Evolutionary conservation across 2,797 vertebrate species (phyloP), one percentile per base, ranked within the genome.

Genomic region (Gila robusta): DNA sequence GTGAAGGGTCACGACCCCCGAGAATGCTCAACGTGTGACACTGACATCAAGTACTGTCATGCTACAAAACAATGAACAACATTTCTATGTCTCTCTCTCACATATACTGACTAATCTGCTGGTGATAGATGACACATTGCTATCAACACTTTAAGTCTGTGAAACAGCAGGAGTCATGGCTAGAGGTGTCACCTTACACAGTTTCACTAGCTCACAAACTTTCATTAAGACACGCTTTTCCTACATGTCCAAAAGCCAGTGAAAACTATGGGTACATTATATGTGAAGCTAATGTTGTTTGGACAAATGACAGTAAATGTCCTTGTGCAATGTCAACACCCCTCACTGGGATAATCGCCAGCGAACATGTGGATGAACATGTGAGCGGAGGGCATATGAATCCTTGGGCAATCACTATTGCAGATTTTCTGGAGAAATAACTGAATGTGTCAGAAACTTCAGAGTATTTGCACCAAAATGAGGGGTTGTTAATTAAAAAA

Each of bases 281-380:
- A 47, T 70, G 49, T 1, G 59, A 35, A 66, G 64, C 37, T 71
- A 79, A 85, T 79, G 49, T 76, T 71, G 74, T 47, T 44, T 26
- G 66, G 37, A 62, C 37, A 85, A 52, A 72, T 19, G 44, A 80
- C 26, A 87, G 39, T n/a, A 81, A 59, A 69, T 47, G 78, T 69
- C 70, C 78, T 81, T 80, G 77, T 74, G 70, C 70, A 69, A 66
- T 85, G 76, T 62, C 83, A 85, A 85, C 83, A 85, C 66, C 37
- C 47, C 47, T 77, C 44, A 37, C 56, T 49, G 82, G 41, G 82
- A 83, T 77, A 67, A 77, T 77, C 72, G 2, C 72, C 44, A 84
- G 82, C 12, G 2, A 84, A 67, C 62, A 83, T 83, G 82, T 69
- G 47, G 73, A 7, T 9, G 7, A 26, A 19, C 59, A 81, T 32